Percentiles rank a stretch among this genome's conserved stretches.
These are phyloP conservation scores for Caenorhabditis japonica DNA, from an alignment of 2,888 invertebrate genomes.

Conservation along the genomic window DNA sequence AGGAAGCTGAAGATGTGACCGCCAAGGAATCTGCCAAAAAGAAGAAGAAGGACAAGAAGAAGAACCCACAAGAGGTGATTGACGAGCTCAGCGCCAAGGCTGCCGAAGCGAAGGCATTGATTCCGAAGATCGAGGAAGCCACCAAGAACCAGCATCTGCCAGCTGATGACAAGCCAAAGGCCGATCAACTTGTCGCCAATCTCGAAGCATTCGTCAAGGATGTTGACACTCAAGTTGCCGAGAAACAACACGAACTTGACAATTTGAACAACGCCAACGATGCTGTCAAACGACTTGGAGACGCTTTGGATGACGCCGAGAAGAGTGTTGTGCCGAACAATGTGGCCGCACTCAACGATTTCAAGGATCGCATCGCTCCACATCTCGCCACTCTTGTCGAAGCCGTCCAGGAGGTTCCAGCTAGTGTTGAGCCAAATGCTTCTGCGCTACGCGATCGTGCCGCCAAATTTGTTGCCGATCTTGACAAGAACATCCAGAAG, in stretches of 20 bases:
- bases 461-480: conserved; percentile 42
- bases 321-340: conserved; percentile 1
- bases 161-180: conserved; percentile 51
- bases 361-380: conserved; percentile 40
- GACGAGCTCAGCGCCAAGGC: too few relatives aligned
- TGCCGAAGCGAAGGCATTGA: too few relatives aligned
- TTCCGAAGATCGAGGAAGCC: conserved; percentile 36
- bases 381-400: conserved; percentile 38
- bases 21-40: too few relatives aligned
- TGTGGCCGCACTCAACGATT: conserved; percentile 34
- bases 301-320: conserved; percentile 19
- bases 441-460: conserved; percentile 27
- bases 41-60: too few relatives aligned
- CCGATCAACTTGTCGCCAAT: conserved; percentile 32
- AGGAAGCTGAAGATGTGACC: too few relatives aligned
- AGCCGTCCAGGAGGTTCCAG: conserved; percentile 32
- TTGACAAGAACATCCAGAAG: not conserved
- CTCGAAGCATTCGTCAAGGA: conserved; percentile 42
- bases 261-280: conserved; percentile 44
- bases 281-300: conserved; percentile 47
- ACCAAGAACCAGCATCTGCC: conserved; percentile 48
- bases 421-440: conserved; percentile 19
- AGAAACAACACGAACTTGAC: conserved; percentile 47
- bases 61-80: too few relatives aligned
- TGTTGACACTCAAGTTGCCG: conserved; percentile 35